Base-by-base conservation (phyloP, 2,113 vertebrate species). In the Otis tarda region DNA sequence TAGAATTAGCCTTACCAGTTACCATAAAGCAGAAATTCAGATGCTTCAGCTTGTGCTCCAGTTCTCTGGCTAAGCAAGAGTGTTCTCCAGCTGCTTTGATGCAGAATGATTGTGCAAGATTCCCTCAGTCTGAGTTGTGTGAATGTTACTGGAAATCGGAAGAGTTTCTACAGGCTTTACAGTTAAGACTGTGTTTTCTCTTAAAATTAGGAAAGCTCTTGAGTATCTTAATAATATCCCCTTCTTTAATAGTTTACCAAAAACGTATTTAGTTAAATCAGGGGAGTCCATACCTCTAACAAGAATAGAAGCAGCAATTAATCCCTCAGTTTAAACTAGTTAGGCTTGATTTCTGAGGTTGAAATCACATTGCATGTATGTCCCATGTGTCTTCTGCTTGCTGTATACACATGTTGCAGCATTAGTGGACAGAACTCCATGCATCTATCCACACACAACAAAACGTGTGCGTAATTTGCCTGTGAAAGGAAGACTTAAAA, bases 301-400 rank as follows among this genome's bases (percentile, higher is more conserved):
- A 59, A 67, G 55, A 86, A 88, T 43, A 92, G 88, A 91, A 86
- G 60, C 79, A 89, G 69, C 94, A 87, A 87, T 96, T 95, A 93
- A 92, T 89, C 61, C 57, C 59, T 91, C 19, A 85, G 67, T 86
- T 95, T 91, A 92, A 94, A 95, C 89, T 82, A 69, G 91, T 89
- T 89, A 53, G 70, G 45, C 92, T 94, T 93, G 89, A 82, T 91
- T 96, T 95, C 78, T 93, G 92, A 89, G 77, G 41, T 50, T 84
- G 92, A 83, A 95, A 82, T 95, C 56, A 13, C 35, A 21, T 17
- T 92, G 89, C n/a, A 10, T 10, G 3, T 57, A 4, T 28, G 64
- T 61, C 55, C 20, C 2, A 0, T 75, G 60, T 92, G 73, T 87
- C 87, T 87, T 92, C 64, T 92, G 83, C 73, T 57, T 87, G 63